phyloP scores from a whole-genome alignment of 2,113 vertebrate genomes.

The Myotis lucifugus region DNA sequence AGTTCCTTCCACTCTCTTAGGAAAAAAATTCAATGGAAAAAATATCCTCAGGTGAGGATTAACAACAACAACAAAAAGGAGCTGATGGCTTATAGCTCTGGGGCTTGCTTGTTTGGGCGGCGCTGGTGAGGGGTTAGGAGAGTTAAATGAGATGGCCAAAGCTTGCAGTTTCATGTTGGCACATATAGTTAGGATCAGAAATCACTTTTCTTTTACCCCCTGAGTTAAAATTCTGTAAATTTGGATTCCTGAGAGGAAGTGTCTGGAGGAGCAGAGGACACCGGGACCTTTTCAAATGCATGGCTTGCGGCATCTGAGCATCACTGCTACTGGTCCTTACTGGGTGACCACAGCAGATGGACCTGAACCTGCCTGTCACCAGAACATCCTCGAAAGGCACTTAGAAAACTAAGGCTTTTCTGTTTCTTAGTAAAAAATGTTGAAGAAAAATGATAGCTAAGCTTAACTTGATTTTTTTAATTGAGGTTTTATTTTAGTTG shows the following conservation, averaged over 20 bases:
- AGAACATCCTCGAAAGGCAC: neutral
- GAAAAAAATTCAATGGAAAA: too few relatives aligned
- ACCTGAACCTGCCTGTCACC: neutral
- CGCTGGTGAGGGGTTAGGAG: too few relatives aligned
- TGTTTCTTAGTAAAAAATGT: neutral
- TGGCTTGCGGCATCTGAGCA: neutral
- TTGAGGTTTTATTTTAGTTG: constrained; percentile 22
- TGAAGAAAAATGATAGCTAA: neutral
- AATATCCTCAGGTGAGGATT: too few relatives aligned
- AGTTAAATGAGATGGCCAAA: neutral
- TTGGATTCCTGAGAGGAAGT: constrained; percentile 17
- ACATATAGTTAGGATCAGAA: neutral
- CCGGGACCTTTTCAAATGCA: neutral
- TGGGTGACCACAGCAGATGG: neutral
- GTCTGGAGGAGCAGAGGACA: neutral
- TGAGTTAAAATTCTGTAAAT: neutral
- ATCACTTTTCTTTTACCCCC: constrained; percentile 30
- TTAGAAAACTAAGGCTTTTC: neutral
- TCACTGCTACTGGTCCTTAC: neutral
- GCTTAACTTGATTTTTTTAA: neutral
- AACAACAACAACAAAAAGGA: neutral
- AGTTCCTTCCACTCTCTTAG: too few relatives aligned
- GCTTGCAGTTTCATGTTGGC: neutral
- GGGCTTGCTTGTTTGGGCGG: neutral
- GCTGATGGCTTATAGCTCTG: neutral